Evolutionary conservation across 2,797 vertebrate species (phyloP).

Genomic region (Phaenicophaeus curvirostris): DNA sequence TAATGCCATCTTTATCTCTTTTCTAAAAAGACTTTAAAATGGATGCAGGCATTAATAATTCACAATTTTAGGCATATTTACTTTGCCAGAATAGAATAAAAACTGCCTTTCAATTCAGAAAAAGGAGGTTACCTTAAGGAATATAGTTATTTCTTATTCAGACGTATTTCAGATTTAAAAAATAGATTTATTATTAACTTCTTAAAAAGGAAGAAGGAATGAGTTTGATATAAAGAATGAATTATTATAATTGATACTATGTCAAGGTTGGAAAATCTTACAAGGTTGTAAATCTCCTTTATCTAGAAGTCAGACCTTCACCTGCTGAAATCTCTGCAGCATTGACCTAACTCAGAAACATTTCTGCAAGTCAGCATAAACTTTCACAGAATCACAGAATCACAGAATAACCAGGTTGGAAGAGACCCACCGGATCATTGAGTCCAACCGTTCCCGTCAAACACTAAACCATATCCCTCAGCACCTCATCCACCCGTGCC

Average conservation of each 20-base stretch:
- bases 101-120: constrained; percentile 10
- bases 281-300: constrained; percentile 23
- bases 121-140: background rate
- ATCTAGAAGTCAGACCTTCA: background rate
- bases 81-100: constrained; percentile 17
- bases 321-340: background rate
- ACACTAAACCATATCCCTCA: too few species aligned
- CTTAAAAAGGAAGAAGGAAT: background rate
- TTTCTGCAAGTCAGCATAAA: constrained; percentile 25
- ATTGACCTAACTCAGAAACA: background rate
- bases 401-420: too few species aligned
- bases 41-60: constrained; percentile 32
- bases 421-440: too few species aligned
- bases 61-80: background rate
- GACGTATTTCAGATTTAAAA: background rate
- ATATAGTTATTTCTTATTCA: background rate
- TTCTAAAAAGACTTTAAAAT: constrained; percentile 24
- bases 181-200: constrained; percentile 12
- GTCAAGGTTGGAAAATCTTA: constrained; percentile 2
- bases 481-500: too few species aligned
- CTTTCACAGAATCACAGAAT: too few species aligned
- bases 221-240: background rate
- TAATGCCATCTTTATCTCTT: background rate
- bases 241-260: constrained; percentile 30
- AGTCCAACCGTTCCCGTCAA: too few species aligned